These are phyloP conservation scores for Sebastes iracundus DNA, from an alignment of 2,797 vertebrate species.

Conservation along the genomic window DNA sequence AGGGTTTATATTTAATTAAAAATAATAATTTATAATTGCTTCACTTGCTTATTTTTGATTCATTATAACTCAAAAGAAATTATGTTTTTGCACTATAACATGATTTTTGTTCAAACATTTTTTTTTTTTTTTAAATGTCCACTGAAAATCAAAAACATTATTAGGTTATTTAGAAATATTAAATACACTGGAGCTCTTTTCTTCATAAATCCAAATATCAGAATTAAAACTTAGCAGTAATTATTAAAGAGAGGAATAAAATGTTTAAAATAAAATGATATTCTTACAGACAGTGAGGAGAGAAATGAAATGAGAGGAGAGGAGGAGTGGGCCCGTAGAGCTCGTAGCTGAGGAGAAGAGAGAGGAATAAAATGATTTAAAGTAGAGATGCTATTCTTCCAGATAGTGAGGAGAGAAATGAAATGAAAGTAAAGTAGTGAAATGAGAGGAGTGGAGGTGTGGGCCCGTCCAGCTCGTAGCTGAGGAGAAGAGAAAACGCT, in stretches of 20 bases:
- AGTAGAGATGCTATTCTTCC: slow-evolving; percentile 37
- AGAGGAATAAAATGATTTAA: not conserved
- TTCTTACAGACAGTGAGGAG: slow-evolving; percentile 54
- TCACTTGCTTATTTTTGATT: not conserved
- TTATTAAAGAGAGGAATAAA: slow-evolving; percentile 13
- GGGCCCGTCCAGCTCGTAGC: slow-evolving; percentile 77
- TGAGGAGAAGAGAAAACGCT: slow-evolving; percentile 87
- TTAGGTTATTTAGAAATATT: not conserved
- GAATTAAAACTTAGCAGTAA: not conserved
- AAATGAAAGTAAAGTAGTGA: no score
- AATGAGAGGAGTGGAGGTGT: slow-evolving; percentile 48
- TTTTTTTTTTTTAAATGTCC: not conserved
- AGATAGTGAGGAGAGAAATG: no score
- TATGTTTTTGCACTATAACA: not conserved
- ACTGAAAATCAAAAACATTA: not conserved
- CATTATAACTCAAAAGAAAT: not conserved
- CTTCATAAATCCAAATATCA: not conserved
- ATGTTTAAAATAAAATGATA: not conserved
- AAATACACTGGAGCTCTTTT: not conserved
- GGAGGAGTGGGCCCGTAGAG: no score
- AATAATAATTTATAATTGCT: not conserved
- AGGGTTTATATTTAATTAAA: not conserved
- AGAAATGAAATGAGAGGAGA: no score
- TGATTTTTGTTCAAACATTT: not conserved
- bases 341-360: no score